Base-by-base conservation (phyloP, 2,888 invertebrate genomes). In the Catonia carolina region DNA sequence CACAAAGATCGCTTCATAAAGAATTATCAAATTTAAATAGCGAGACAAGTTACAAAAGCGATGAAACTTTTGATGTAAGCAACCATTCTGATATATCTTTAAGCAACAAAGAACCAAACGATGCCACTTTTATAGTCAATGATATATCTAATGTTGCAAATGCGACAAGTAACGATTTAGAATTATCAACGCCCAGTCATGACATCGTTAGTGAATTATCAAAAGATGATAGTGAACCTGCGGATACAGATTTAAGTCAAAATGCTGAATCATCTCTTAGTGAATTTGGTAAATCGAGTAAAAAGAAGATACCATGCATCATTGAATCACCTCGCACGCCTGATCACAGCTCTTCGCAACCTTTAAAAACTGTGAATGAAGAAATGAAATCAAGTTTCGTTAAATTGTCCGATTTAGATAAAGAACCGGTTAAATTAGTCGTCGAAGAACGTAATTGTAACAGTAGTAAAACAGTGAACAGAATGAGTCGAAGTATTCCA, bases 361-460 rank as follows among this genome's bases (percentile, higher is more conserved):
- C 33, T 15, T 50, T 50, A 47, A 23, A 51, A 22, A 49, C 59
- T 2, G 27, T 47, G 1, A 18, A 15, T 17, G 48, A 50, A 15
- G 59, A 52, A 51, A 48, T 37, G 47, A 62, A 20, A 73, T 50
- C 45, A 18, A 61, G 75, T 54, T 86, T 86, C 68, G 89, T 90
- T 0, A 83, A 83, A 67, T 74, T 90, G 6, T 89, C 89, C 1
- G 89, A 90, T 69, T 76, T 90, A 70, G 88, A 89, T 69, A 85
- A 84, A 66, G 63, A 59, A 56, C 45, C 45, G 1, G 52, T 49
- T 17, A 65, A 60, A 54, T 48, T 55, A 36, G 27, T 56, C 20
- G 20, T 55, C 14, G 56, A 56, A 10, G 56, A 52, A 10, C 23
- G 41, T 8, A 8, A 10, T 12, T 18, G 14, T 4, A 23, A 31